Evolutionary conservation across 2,888 invertebrate genomes (phyloP), one percentile per base, ranked within the genome.

Genomic region (Odontothrips loti): DNA sequence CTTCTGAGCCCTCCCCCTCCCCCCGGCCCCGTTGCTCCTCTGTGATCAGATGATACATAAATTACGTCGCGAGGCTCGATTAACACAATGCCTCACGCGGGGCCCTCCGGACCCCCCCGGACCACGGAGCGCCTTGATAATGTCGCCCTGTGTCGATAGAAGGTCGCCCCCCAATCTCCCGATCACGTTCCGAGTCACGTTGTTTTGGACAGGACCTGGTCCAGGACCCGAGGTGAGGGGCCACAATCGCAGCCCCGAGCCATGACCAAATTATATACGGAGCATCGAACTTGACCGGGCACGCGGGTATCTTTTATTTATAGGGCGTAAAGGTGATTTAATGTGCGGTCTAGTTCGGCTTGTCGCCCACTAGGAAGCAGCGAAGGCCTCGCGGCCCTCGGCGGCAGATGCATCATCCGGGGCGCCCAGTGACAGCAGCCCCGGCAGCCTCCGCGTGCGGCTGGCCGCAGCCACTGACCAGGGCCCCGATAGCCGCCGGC

Each of bases 271-370:
- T 75, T 75, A 75, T 75, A 75, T 27, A 75, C 68, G 12, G 68
- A 27, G 68, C 68, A 27, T 75, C 68, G 34, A 43, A 43, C 34
- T 6, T 43, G 34, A 43, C 3, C 34, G 34, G 34, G 34, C 34
- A 43, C 34, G 34, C 23, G 23, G 27, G 68, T 23, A 75, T 75
- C 68, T 75, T 75, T 75, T 75, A 75, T 75, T 75, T 75, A 75
- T 75, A 75, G 68, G 68, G 68, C 68, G 68, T 75, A 75, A 75
- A 75, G 68, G 68, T 75, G 68, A 75, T 75, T 75, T 75, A 75
- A 75, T 75, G 68, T 75, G 23, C 68, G 68, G 68, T 75, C 68
- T 75, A 75, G 68, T 75, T 75, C 68, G 68, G 68, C 68, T 43
- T 75, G 68, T 75, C 68, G 68, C 68, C 68, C 68, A 75, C 68